Base-by-base conservation (phyloP, 2,888 invertebrate species). In the Aproaerema taeniolella region DNA sequence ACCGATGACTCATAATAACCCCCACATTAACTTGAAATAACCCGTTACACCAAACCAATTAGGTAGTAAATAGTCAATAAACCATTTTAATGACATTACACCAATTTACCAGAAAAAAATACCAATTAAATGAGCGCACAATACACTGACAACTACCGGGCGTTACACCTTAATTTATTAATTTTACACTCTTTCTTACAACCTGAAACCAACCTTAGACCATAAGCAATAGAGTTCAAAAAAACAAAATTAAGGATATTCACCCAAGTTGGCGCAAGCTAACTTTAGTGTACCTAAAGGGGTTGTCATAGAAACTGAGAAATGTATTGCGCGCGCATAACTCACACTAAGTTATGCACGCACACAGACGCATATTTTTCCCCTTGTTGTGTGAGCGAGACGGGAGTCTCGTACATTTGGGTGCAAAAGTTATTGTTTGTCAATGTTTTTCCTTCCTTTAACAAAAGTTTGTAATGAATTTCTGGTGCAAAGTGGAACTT, bases 261-360 rank as follows among this genome's bases (percentile, higher is more conserved):
- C 13, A 1, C 57, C 63, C 52, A 58, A 58, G 54, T 76, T 73
- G 63, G 79, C 78, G 73, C 74, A 72, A 76, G 72, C 70, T 64
- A 69, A 67, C 68, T 69, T 66, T 67, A 71, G 77, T 83, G 74
- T 82, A 74, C 67, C 68, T 75, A 65, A 79, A 74, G 79, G 80
- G 82, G 83, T 86, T 86, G 86, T 82, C 85, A 86, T 86, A 85
- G 86, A 81, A 85, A 85, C 86, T 17, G 37, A 74, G 65, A 68
- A 72, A 75, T 76, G 67, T 71, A 67, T 53, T 82, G 85, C 85
- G 86, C 85, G 85, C 86, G 83, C 85, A 83, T 69, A 66, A 60
- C 70, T 41, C 65, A 72, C 71, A 74, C 73, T 60, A 12, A 37
- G 39, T 47, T 40, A 47, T 31, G 45, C 2, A 13, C 49, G 50